These are phyloP conservation scores for Drosophila mojavensis DNA, from an alignment of 1,140 invertebrate species.

Conservation along the genomic window DNA sequence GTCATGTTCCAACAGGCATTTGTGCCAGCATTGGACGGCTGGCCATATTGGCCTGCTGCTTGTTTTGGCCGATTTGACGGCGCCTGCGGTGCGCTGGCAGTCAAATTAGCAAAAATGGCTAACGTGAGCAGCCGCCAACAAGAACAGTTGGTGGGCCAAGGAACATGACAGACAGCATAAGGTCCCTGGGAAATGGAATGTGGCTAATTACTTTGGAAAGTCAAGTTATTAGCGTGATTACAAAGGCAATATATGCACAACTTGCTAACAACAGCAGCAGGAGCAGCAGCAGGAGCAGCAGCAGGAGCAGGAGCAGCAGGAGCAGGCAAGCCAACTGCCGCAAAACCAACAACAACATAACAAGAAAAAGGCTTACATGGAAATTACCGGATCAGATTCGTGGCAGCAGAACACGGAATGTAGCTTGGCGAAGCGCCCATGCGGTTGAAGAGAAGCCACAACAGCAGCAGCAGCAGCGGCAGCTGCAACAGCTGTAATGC, in stretches of 20 bases:
- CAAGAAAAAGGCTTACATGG: constrained; percentile 70
- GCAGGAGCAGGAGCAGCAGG: no score
- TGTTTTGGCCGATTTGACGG: constrained; percentile 51
- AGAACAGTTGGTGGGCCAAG: constrained; percentile 18
- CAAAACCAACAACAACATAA: constrained; percentile 50
- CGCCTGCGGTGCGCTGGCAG: constrained; percentile 35
- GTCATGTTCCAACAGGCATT: constrained; percentile 58
- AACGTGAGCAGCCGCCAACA: constrained; percentile 27
- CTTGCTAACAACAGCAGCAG: constrained; percentile 12
- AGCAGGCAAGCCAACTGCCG: constrained; percentile 5
- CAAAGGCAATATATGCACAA: constrained; percentile 70
- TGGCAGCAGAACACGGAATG: background rate
- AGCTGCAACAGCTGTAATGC: background rate
- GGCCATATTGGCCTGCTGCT: constrained; percentile 13
- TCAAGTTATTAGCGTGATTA: constrained; percentile 83
- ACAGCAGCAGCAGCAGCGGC: background rate
- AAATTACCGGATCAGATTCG: constrained; percentile 47
- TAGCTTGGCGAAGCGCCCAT: constrained; percentile 57
- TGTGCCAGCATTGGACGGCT: constrained; percentile 15
- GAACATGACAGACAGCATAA: constrained; percentile 55
- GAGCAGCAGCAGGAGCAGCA: constrained; percentile 35
- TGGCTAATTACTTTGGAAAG: constrained; percentile 83
- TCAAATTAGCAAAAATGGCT: constrained; percentile 73
- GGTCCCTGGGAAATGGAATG: constrained; percentile 30
- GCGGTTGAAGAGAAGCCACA: constrained; percentile 39